Percentiles rank a stretch among this genome's conserved stretches.
phyloP scores from a whole-genome alignment of 2,113 vertebrate species.

The Elgaria multicarinata region DNA sequence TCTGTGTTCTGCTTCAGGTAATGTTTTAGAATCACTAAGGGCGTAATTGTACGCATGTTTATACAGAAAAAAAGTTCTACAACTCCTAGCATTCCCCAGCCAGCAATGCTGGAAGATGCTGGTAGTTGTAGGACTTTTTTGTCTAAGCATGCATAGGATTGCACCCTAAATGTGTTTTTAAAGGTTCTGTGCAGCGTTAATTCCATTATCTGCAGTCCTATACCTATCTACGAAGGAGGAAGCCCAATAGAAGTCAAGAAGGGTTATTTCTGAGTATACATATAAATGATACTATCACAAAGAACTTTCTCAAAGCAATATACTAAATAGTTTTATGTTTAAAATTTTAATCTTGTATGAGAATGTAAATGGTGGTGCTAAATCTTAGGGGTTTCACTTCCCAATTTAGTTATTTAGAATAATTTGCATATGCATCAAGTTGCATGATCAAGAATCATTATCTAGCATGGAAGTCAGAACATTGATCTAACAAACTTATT shows the following conservation, averaged over 20 bases:
- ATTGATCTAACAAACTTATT: conserved; percentile 43
- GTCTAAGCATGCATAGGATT: neutral
- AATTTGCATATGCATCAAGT: neutral
- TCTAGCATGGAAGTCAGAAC: neutral
- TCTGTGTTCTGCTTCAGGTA: neutral
- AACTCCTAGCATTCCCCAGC: too few species aligned
- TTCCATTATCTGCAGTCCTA: neutral
- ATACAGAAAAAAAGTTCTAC: neutral
- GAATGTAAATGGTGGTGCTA: neutral
- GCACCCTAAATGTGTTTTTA: neutral
- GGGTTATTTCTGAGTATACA: too few species aligned
- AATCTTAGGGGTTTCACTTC: neutral
- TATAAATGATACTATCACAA: neutral
- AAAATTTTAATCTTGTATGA: neutral
- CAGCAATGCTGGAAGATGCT: too few species aligned
- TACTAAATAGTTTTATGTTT: neutral
- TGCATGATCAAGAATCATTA: neutral
- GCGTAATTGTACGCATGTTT: neutral
- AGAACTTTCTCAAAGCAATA: neutral
- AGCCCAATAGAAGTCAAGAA: too few species aligned
- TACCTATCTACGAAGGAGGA: neutral
- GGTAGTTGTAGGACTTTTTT: neutral
- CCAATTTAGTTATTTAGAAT: neutral
- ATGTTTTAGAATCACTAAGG: neutral
- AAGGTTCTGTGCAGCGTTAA: neutral